A percentile compares a stretch with the other conserved stretches of the same genome.
phyloP scores from a whole-genome alignment of 2,113 vertebrate genomes.

The Cebidichthys violaceus region DNA sequence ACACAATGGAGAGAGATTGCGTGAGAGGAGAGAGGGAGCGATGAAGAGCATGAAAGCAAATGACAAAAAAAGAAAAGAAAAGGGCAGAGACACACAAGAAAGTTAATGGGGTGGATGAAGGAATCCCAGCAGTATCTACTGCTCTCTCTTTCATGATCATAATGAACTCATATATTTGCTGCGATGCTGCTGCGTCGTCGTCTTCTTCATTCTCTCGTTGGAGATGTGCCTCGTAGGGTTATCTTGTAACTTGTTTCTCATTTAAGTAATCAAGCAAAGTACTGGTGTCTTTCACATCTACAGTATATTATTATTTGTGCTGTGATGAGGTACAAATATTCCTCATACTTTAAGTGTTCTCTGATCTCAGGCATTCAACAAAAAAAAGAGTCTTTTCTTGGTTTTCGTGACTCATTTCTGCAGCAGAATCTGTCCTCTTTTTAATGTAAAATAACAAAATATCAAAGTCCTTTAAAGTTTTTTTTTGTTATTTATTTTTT shows the following conservation, averaged over 20 bases:
- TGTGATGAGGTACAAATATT: no score
- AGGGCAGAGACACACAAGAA: background rate
- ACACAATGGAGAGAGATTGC: background rate
- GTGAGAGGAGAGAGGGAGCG: background rate
- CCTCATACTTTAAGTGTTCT: no score
- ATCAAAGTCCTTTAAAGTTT: slow-evolving; percentile 10
- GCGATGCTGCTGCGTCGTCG: background rate
- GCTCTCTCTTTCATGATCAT: background rate
- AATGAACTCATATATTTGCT: slow-evolving; percentile 20
- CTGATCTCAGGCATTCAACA: no score
- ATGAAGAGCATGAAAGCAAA: slow-evolving; percentile 5
- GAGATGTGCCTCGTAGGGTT: no score
- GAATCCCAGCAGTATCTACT: slow-evolving; percentile 11
- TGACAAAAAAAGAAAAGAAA: background rate
- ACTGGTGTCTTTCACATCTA: no score
- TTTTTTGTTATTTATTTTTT: background rate
- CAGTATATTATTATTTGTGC: no score
- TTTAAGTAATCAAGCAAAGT: no score
- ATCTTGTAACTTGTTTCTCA: no score
- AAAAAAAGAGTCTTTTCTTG: no score
- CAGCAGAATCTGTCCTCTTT: background rate
- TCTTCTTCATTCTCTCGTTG: no score
- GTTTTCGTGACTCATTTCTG: background rate
- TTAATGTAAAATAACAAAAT: background rate
- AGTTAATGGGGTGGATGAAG: slow-evolving; percentile 39